phyloP scores from a whole-genome alignment of 2,888 invertebrate genomes.

The Glaucopsyche alexis region DNA sequence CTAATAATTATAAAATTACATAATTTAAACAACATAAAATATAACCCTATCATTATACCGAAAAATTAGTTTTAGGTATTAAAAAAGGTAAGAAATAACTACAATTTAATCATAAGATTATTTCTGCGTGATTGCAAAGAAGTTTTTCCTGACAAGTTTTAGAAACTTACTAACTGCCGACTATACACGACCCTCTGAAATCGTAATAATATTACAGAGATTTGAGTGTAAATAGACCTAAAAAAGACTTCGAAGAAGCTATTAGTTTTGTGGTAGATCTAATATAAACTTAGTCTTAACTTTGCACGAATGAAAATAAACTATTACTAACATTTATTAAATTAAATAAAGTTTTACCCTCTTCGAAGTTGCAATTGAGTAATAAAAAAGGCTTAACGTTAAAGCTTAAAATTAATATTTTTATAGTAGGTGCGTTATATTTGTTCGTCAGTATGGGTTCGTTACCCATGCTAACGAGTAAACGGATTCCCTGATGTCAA shows the following conservation, averaged over 20 bases:
- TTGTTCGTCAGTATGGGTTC: no score
- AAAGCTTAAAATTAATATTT: not conserved
- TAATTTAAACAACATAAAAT: no score
- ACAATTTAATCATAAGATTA: no score
- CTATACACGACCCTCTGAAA: not conserved
- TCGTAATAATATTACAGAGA: not conserved
- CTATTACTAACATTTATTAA: not conserved
- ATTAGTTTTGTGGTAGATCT: conserved; percentile 2
- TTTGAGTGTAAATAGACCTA: not conserved
- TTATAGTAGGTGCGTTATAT: not conserved
- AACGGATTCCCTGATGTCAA: not conserved
- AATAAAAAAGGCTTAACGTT: no score
- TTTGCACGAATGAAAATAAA: not conserved
- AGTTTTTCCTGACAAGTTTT: no score
- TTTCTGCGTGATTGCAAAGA: no score
- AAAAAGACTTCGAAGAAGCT: not conserved
- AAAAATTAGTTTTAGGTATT: no score
- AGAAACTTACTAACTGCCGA: no score
- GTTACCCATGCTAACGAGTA: not conserved
- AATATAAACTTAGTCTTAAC: not conserved
- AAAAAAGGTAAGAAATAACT: no score
- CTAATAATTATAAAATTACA: no score
- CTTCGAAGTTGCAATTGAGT: not conserved
- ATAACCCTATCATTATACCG: no score
- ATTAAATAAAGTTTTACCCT: not conserved